Evolutionary conservation across 1,140 invertebrate species (phyloP).

Genomic region (Pseudomyrmex gracilis): DNA sequence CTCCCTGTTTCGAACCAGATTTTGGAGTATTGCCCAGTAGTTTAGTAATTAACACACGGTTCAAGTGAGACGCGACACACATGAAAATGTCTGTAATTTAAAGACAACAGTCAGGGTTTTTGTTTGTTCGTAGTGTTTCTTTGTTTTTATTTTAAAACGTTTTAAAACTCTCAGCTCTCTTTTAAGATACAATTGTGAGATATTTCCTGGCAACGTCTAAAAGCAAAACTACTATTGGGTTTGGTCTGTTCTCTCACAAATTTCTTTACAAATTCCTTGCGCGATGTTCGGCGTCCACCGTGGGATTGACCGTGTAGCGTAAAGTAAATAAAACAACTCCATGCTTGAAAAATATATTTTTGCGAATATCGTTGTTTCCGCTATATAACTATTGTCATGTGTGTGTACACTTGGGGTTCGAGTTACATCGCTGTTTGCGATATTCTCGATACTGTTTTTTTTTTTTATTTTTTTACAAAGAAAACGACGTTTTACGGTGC

Average conservation of each 20-base stretch:
- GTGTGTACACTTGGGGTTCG: constrained; percentile 29
- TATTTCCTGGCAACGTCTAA: too few species aligned
- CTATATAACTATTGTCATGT: constrained; percentile 23
- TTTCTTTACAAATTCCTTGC: too few species aligned
- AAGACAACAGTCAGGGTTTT: too few species aligned
- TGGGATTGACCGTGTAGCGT: not conserved
- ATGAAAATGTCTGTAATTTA: too few species aligned
- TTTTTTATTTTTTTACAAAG: constrained; percentile 17
- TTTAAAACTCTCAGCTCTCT: too few species aligned
- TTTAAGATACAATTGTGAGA: too few species aligned
- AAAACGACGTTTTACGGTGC: not conserved
- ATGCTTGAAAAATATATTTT: constrained; percentile 21
- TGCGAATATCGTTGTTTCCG: constrained; percentile 27
- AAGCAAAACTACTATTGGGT: too few species aligned
- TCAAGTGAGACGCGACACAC: too few species aligned
- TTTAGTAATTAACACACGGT: constrained; percentile 24
- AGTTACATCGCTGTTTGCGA: constrained; percentile 33
- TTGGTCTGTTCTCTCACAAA: too few species aligned
- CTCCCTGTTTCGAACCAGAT: constrained; percentile 16
- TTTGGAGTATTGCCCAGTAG: not conserved
- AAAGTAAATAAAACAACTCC: not conserved
- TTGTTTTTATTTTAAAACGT: not conserved
- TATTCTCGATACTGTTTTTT: constrained; percentile 38
- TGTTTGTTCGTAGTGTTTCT: not conserved
- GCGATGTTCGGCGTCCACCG: too few species aligned